Evolutionary conservation across 2,888 invertebrate genomes (phyloP).

Genomic region (Selenia dentaria): DNA sequence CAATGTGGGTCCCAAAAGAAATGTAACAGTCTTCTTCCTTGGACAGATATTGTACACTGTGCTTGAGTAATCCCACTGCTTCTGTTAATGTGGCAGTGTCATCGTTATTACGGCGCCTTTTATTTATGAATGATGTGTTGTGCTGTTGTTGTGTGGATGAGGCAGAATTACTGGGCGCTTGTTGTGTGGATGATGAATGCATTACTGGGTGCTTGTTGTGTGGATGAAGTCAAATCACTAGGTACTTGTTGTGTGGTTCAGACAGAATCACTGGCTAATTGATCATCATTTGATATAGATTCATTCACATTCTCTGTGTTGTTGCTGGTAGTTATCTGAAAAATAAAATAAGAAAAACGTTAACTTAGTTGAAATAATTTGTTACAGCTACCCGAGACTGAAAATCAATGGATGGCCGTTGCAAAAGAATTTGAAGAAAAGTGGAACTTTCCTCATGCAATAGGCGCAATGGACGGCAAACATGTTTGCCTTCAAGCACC

Average conservation of each 20-base stretch:
- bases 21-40: conserved; percentile 18
- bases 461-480: no score
- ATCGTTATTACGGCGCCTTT: neutral
- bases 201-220: conserved; percentile 28
- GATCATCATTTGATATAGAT: neutral
- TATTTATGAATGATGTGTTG: no score
- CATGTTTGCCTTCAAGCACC: no score
- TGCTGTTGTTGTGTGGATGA: no score
- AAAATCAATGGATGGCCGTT: no score
- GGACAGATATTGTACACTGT: conserved; percentile 32
- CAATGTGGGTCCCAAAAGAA: conserved; percentile 31
- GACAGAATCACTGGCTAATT: conserved; percentile 13
- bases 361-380: neutral
- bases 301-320: neutral
- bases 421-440: no score
- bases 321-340: neutral
- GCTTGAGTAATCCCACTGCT: conserved; percentile 32
- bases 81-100: conserved; percentile 24
- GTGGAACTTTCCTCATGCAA: no score
- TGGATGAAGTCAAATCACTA: conserved; percentile 24
- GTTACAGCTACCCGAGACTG: no score
- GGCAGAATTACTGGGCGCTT: neutral
- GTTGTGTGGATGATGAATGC: conserved; percentile 15
- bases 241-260: conserved; percentile 25
- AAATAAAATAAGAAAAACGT: neutral